Evolutionary conservation across 1,140 invertebrate species (phyloP).

Genomic region (Drosophila mojavensis): DNA sequence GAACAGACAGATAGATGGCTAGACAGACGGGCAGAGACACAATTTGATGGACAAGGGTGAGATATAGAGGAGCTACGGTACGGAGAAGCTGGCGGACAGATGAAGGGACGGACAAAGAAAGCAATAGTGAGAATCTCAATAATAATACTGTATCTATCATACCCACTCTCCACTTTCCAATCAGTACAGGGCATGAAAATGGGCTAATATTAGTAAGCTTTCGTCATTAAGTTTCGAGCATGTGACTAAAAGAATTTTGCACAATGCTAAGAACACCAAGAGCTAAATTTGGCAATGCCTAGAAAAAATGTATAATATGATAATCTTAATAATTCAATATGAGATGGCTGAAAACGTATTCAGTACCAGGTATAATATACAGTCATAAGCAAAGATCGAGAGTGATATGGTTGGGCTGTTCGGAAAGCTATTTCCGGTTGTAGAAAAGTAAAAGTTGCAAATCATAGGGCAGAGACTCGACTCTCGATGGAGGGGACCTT

Average conservation of each 20-base stretch:
- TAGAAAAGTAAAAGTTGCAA: conserved; percentile 16
- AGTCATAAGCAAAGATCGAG: not conserved
- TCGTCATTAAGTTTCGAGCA: conserved; percentile 52
- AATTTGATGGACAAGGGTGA: no score
- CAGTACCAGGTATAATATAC: not conserved
- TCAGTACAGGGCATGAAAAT: conserved; percentile 1
- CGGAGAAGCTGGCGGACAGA: no score
- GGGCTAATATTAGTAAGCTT: conserved; percentile 3
- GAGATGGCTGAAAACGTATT: conserved; percentile 1
- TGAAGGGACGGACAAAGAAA: no score
- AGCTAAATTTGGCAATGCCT: conserved; percentile 19
- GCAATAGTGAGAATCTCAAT: no score
- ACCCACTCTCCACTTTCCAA: not conserved
- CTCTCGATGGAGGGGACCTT: not conserved
- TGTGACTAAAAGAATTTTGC: conserved; percentile 52
- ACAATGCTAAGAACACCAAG: conserved; percentile 10
- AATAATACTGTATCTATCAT: no score
- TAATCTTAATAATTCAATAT: not conserved
- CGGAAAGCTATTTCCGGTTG: no score
- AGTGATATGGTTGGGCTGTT: no score
- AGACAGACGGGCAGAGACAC: no score
- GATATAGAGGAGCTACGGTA: no score
- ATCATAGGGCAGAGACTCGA: not conserved
- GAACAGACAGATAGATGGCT: no score
- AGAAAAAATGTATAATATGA: not conserved